Evolutionary conservation across 2,888 invertebrate species (phyloP).

Genomic region (Synergus japonicus): DNA sequence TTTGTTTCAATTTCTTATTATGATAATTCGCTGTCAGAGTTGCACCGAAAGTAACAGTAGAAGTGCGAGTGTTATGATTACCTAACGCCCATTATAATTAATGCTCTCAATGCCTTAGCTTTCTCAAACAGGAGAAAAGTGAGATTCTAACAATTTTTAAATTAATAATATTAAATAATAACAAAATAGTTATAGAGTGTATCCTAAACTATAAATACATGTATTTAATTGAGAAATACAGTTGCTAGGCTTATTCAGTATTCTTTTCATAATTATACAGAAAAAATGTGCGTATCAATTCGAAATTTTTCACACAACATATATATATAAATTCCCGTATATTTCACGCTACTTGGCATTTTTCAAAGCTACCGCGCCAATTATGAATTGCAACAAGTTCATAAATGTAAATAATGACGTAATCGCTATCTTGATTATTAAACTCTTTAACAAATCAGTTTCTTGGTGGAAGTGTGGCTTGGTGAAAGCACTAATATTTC

Average conservation of each 20-base stretch:
- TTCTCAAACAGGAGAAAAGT: conserved; percentile 74
- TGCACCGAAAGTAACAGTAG: neutral
- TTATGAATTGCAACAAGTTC: conserved; percentile 11
- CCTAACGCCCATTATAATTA: conserved; percentile 76
- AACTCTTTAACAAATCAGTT: conserved; percentile 10
- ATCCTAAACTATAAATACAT: neutral
- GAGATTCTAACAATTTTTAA: conserved; percentile 62
- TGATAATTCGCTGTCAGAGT: neutral
- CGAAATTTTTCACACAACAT: neutral
- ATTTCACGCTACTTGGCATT: neutral
- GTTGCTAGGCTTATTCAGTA: too few species aligned
- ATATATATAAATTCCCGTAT: neutral
- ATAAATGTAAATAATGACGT: conserved; percentile 2
- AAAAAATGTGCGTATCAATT: neutral
- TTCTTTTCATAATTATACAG: too few species aligned
- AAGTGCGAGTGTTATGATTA: conserved; percentile 65
- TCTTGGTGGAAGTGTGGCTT: conserved; percentile 47
- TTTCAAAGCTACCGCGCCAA: conserved; percentile 25
- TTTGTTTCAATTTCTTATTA: conserved; percentile 7
- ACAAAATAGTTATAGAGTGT: neutral
- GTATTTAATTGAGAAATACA: neutral
- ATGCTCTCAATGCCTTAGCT: conserved; percentile 74
- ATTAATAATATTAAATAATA: neutral
- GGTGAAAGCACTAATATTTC: conserved; percentile 52
- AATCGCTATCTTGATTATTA: conserved; percentile 5